Evolutionary conservation across 2,888 invertebrate species (phyloP), one percentile per base, ranked within the genome.

Genomic region (Drosophila kuntzei): DNA sequence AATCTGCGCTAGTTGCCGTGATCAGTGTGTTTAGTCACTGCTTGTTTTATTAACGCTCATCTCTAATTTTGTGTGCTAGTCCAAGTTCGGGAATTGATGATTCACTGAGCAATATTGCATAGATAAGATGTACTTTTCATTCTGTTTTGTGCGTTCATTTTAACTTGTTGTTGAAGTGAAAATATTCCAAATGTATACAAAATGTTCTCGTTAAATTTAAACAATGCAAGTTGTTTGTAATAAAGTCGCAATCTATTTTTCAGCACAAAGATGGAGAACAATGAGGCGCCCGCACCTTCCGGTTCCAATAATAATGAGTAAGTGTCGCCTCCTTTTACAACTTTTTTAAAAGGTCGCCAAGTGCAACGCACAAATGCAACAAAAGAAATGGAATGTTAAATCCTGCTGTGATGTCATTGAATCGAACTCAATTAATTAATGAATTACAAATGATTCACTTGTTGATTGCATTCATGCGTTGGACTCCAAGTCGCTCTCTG

Each of bases 241-340:
- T 14, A 16, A 54, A 54, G 9, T 54, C 7, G 12, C 3, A 29
- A 54, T 11, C 20, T 49, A 16, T 27, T 50, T 65, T 39, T 6
- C 51, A 69, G 55, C 62, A 68, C 50, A 64, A 69, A 63, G 27
- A 86, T 86, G 85, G 85, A 86, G 70, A 89, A 84, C 65, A 86
- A 89, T 72, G 85, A 86, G 39, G 73, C 71, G 36, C 85, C 85
- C 61, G 73, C 85, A 62, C 89, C 84, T 41, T 89, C 85, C 50
- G 85, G 85, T 34, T 79, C 87, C 47, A 86, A 76, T 50, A 81
- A 81, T 79, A 81, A 81, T 81, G 85, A 86, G 85, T 86, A 89
- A 89, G 85, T 85, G 44, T 20, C 14, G 20, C 27, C 8, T 20
- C 25, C 27, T 20, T 4, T 50, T 32, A 9, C n/a, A n/a, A n/a